A percentile compares a stretch with the other conserved stretches of the same genome.
Evolutionary conservation across 1,140 invertebrate species (phyloP).

Genomic region (Rhopalosiphum maidis): DNA sequence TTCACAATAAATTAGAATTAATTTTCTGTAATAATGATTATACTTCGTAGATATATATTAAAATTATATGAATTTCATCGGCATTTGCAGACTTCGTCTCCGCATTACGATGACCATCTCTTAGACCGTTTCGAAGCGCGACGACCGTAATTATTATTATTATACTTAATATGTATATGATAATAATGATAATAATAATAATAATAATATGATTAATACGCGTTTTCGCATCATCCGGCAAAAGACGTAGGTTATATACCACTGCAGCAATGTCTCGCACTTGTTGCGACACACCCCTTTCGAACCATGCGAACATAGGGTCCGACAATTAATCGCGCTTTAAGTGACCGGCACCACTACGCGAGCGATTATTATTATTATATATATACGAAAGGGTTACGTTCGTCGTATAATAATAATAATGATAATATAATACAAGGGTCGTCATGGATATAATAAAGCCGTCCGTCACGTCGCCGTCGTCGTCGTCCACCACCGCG

Average conservation of each 20-base stretch:
- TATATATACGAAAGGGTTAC: slow-evolving; percentile 38
- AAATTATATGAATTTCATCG: neutral
- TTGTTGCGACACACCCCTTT: slow-evolving; percentile 2
- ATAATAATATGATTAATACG: neutral
- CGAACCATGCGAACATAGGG: neutral
- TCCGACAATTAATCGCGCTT: slow-evolving; percentile 39
- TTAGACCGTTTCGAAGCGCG: neutral
- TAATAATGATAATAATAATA: neutral
- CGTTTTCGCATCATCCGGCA: neutral
- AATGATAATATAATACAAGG: slow-evolving; percentile 24
- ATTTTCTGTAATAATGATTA: no score
- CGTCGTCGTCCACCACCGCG: neutral
- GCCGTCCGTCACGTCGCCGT: slow-evolving; percentile 14
- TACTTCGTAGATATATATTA: neutral
- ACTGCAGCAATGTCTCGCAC: neutral
- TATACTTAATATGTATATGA: neutral
- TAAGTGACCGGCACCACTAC: slow-evolving; percentile 26
- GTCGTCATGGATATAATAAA: slow-evolving; percentile 39
- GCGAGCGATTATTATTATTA: neutral
- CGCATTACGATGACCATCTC: neutral
- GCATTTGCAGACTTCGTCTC: neutral
- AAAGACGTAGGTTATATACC: neutral
- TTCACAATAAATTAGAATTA: no score
- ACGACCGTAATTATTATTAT: neutral
- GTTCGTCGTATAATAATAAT: neutral